A percentile compares a stretch with the other conserved stretches of the same genome.
phyloP scores from a whole-genome alignment of 1,140 invertebrate genomes.

The Drosophila baimaii region DNA sequence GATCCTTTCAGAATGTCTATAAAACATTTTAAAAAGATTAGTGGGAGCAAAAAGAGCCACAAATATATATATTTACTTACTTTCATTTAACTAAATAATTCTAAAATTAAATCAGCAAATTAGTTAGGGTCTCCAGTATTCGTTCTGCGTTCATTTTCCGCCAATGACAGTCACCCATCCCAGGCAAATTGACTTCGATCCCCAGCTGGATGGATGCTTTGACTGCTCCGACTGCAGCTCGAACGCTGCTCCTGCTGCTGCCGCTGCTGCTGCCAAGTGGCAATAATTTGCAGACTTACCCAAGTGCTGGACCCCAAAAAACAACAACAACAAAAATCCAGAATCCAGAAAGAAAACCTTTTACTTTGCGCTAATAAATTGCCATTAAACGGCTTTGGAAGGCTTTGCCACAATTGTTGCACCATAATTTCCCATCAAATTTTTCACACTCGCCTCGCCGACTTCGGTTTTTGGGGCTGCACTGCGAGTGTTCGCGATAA shows the following conservation, averaged over 20 bases:
- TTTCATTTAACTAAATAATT: not conserved
- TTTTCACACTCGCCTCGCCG: conserved; percentile 77
- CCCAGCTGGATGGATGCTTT: conserved; percentile 50
- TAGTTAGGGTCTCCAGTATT: conserved; percentile 20
- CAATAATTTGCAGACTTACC: conserved; percentile 66
- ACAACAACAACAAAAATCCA: conserved; percentile 14
- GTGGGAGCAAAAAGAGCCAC: no score
- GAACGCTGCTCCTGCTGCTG: conserved; percentile 31
- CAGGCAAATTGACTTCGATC: conserved; percentile 54
- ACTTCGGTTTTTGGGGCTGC: conserved; percentile 38
- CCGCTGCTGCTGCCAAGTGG: conserved; percentile 58
- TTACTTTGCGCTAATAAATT: conserved; percentile 82
- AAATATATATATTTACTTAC: no score
- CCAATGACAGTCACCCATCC: conserved; percentile 37
- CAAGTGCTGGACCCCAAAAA: conserved; percentile 29
- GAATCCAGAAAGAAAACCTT: conserved; percentile 63
- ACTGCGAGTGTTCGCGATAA: conserved; percentile 71
- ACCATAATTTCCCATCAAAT: conserved; percentile 84
- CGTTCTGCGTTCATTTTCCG: not conserved
- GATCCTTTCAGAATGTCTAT: no score
- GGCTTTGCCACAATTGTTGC: conserved; percentile 78
- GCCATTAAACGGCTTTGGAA: conserved; percentile 73
- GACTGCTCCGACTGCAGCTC: conserved; percentile 41
- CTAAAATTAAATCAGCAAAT: not conserved
- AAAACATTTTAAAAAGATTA: no score